Percentiles rank a stretch among this genome's conserved stretches.
phyloP scores from a whole-genome alignment of 2,797 vertebrate genomes.

The Hemibagrus guttatus region DNA sequence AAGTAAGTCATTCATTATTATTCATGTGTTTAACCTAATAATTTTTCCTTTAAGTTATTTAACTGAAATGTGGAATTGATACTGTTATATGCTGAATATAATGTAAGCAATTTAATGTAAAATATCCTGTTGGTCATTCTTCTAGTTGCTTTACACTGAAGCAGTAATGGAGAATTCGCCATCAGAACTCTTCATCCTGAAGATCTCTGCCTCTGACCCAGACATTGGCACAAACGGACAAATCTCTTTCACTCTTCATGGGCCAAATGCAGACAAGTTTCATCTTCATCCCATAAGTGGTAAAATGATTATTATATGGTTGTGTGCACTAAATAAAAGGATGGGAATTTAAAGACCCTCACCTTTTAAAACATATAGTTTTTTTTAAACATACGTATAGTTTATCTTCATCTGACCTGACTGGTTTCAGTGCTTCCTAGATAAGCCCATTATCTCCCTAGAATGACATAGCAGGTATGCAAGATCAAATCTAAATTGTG shows the following conservation, averaged over 20 bases:
- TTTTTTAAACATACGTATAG: slow-evolving; percentile 47
- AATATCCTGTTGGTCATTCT: slow-evolving; percentile 2
- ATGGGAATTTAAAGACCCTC: not conserved
- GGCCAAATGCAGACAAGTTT: slow-evolving; percentile 87
- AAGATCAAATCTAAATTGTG: slow-evolving; percentile 28
- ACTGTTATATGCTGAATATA: not conserved
- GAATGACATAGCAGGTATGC: slow-evolving; percentile 35
- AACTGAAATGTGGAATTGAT: not conserved
- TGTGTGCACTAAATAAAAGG: slow-evolving; percentile 17
- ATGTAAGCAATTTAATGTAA: not conserved
- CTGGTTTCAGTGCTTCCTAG: slow-evolving; percentile 21
- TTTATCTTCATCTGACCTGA: slow-evolving; percentile 22
- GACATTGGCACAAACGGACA: slow-evolving; percentile 90
- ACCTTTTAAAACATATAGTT: slow-evolving; percentile 3
- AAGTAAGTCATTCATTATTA: slow-evolving; percentile 74
- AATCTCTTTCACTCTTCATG: slow-evolving; percentile 88
- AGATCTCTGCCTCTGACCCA: slow-evolving; percentile 85
- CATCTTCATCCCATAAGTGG: slow-evolving; percentile 87
- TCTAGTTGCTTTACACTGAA: slow-evolving; percentile 86
- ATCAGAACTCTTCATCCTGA: slow-evolving; percentile 81
- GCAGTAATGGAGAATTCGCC: slow-evolving; percentile 86
- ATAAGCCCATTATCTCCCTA: slow-evolving; percentile 34
- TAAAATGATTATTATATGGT: slow-evolving; percentile 58
- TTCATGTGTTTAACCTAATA: not conserved
- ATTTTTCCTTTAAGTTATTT: not conserved